Evolutionary conservation across 2,797 vertebrate genomes (phyloP).

Genomic region (Manis pentadactyla): DNA sequence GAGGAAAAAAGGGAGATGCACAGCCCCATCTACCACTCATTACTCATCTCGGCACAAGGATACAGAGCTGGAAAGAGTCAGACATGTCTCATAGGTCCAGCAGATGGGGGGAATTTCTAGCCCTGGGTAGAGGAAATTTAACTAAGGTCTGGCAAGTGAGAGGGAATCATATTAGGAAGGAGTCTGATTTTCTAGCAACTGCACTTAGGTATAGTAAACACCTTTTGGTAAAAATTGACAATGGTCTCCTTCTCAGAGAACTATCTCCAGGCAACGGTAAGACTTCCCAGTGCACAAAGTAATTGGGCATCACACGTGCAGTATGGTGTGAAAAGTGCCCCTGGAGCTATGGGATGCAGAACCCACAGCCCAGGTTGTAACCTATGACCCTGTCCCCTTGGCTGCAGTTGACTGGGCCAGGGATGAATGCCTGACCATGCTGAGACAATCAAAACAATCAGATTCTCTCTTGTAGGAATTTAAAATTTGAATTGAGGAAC

Average conservation of each 20-base stretch:
- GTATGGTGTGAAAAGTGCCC: neutral
- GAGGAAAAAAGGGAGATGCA: neutral
- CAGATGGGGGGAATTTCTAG: neutral
- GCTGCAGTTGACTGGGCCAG: neutral
- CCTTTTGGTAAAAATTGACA: neutral
- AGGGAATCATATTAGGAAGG: neutral
- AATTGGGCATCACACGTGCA: neutral
- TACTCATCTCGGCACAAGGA: neutral
- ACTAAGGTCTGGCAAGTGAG: neutral
- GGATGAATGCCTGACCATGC: neutral
- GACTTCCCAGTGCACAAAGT: neutral
- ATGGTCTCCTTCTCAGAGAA: neutral
- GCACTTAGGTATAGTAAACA: neutral
- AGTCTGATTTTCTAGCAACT: constrained; percentile 12
- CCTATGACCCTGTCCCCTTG: rapidly evolving
- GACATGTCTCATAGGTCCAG: neutral
- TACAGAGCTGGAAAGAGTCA: neutral
- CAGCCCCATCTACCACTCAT: neutral
- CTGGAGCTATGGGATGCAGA: neutral
- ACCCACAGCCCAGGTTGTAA: neutral
- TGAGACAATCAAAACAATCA: neutral
- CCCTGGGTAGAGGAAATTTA: neutral
- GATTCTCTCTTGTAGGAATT: neutral
- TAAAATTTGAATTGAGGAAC: neutral
- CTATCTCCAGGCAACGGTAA: neutral